Evolutionary conservation across 30 jellyfish, hydroid and myxozoan species (phyloP), one percentile per base, ranked within the genome.

Genomic region (Catostylus mosaicus): DNA sequence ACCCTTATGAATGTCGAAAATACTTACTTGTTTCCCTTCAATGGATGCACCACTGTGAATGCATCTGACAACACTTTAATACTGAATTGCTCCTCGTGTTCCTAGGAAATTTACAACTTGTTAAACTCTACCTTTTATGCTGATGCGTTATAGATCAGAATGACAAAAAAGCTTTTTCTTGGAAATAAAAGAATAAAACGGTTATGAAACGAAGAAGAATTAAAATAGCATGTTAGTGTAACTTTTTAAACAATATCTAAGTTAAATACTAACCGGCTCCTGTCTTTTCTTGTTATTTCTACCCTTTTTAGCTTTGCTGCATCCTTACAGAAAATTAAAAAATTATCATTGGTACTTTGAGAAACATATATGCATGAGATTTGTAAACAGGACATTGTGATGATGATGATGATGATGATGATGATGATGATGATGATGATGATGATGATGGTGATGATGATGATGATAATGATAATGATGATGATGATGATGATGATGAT

Each of bases 11-110:
- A n/a, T n/a, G n/a, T n/a, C n/a, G n/a, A n/a, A n/a, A 30, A 20
- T n/a, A 60, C 75, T 34, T 26, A 85, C 88, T 89, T 85, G 73
- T 73, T 75, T 20, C 98, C 97, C 22, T 70, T 68, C 79, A 92
- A 71, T 9, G 98, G 92, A 73, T 92, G 98, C 27, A 92, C 66
- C 36, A 87, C 43, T 20, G 91, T 62, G 26, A 70, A 30, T 4
- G 84, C 26, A 68, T 91, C 75, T 78, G 95, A 87, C 43, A 91
- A 47, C n/a, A 85, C 32, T 62, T 84, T 57, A 12, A 85, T 66
- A 3, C 67, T 61, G n/a, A 61, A 68, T 9, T 71, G 66, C 26
- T 83, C 76, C 30, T 66, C 82, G 18, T 37, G 27, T 36, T 68
- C 80, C 71, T 59, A 27, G 20, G 2, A 20, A 22, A n/a, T n/a